Evolutionary conservation across 2,888 invertebrate genomes (phyloP).

Genomic region (Chorisops tibialis): DNA sequence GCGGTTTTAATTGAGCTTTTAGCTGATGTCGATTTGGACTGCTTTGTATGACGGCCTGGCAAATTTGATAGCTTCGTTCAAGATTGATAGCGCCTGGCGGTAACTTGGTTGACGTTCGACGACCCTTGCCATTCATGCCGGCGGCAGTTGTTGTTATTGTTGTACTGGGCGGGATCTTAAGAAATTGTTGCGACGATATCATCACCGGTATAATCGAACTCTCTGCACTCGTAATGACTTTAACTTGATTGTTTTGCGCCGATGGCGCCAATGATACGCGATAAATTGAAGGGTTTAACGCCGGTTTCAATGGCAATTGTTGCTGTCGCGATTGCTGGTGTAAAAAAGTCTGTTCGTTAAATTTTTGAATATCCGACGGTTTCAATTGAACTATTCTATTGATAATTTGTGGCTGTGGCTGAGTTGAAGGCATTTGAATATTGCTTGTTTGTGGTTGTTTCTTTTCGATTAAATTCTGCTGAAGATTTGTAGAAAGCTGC

Average conservation of each 20-base stretch:
- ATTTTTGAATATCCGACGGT: not conserved
- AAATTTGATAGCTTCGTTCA: slow-evolving; percentile 92
- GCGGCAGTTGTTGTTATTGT: slow-evolving; percentile 30
- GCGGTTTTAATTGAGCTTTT: slow-evolving; percentile 79
- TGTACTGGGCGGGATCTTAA: slow-evolving; percentile 1
- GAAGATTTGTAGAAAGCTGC: too few relatives aligned
- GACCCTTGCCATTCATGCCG: slow-evolving; percentile 48
- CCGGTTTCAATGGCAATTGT: not conserved
- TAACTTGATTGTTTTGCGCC: not conserved
- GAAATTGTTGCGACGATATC: not conserved
- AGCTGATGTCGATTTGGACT: slow-evolving; percentile 87
- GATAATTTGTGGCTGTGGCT: slow-evolving; percentile 9
- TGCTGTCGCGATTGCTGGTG: not conserved
- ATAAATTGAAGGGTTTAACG: slow-evolving; percentile 6
- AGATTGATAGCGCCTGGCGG: slow-evolving; percentile 89
- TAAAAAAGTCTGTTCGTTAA: not conserved
- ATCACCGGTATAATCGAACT: not conserved
- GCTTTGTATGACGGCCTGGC: slow-evolving; percentile 89
- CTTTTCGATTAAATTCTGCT: slow-evolving; percentile 16
- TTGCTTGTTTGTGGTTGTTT: slow-evolving; percentile 10
- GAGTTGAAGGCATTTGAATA: slow-evolving; percentile 23
- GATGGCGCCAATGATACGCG: slow-evolving; percentile 14
- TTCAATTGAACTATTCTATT: not conserved
- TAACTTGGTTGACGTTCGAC: slow-evolving; percentile 63
- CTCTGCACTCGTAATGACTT: not conserved